Conservation (phyloP, 2,113 vertebrate genomes). For the Crotalus tigris region DNA sequence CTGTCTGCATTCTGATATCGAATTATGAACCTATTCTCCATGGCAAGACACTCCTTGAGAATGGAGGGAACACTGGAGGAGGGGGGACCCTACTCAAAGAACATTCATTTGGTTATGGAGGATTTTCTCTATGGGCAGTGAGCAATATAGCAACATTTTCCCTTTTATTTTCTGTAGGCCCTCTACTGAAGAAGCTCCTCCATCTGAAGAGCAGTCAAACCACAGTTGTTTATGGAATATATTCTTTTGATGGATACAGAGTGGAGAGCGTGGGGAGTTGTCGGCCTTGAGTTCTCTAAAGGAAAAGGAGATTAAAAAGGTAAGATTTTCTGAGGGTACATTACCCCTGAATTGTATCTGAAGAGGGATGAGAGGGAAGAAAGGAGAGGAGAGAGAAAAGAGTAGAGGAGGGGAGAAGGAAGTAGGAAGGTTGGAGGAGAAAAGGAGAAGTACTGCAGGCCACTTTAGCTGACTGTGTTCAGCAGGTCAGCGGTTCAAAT, state of each 20-base stretch:
- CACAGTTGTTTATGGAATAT: not conserved
- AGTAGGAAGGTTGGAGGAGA: no score
- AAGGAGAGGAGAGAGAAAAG: no score
- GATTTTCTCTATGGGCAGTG: not conserved
- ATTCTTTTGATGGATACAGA: not conserved
- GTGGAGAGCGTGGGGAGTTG: not conserved
- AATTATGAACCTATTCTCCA: not conserved
- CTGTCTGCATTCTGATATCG: not conserved
- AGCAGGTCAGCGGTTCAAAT: no score
- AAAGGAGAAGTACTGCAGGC: no score
- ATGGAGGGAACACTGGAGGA: not conserved
- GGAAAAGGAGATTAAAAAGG: not conserved
- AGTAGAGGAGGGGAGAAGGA: no score
- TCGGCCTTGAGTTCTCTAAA: not conserved
- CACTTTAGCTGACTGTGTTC: no score
- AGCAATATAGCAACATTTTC: not conserved
- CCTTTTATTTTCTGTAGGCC: not conserved
- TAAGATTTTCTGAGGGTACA: not conserved
- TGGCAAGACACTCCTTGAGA: not conserved
- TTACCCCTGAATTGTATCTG: no score
- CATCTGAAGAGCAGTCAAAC: not conserved
- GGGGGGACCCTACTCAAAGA: not conserved
- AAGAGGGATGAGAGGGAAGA: no score
- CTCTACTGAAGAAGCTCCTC: not conserved
- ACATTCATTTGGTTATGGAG: not conserved